phyloP scores from a whole-genome alignment of 2,797 vertebrate species.

The Anabas testudineus region DNA sequence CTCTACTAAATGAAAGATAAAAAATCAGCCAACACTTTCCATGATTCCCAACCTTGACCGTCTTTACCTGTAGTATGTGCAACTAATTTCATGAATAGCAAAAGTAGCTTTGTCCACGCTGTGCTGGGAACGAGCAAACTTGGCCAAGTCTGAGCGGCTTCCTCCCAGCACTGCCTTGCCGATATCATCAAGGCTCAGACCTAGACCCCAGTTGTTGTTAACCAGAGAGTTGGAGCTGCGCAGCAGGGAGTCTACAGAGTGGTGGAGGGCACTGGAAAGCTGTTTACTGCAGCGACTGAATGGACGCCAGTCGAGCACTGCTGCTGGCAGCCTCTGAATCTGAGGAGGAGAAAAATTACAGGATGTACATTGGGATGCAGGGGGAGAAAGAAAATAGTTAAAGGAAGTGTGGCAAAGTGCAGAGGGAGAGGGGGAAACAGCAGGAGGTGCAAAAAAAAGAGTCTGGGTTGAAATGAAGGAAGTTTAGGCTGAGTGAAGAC shows the following conservation, averaged over 20 bases:
- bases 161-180: constrained; percentile 81
- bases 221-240: constrained; percentile 82
- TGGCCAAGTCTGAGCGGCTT: constrained; percentile 83
- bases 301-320: constrained; percentile 85
- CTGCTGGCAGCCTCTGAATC: constrained; percentile 81
- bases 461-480: background rate
- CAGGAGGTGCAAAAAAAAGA: background rate
- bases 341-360: constrained; percentile 35
- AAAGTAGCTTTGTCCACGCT: constrained; percentile 86
- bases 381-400: background rate
- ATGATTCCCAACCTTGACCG: background rate
- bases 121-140: constrained; percentile 83
- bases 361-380: constrained; percentile 20
- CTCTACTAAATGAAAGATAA: too few relatives aligned
- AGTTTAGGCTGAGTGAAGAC: background rate
- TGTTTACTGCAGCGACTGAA: constrained; percentile 84
- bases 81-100: constrained; percentile 84
- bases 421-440: background rate
- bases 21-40: too few relatives aligned
- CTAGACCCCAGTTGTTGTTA: constrained; percentile 84
- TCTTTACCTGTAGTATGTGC: constrained; percentile 84
- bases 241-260: constrained; percentile 85
- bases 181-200: constrained; percentile 74
- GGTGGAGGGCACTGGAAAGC: constrained; percentile 83
- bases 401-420: background rate